These are phyloP conservation scores for Aselliscus stoliczkanus DNA, from an alignment of 2,797 vertebrate genomes.

Conservation along the genomic window DNA sequence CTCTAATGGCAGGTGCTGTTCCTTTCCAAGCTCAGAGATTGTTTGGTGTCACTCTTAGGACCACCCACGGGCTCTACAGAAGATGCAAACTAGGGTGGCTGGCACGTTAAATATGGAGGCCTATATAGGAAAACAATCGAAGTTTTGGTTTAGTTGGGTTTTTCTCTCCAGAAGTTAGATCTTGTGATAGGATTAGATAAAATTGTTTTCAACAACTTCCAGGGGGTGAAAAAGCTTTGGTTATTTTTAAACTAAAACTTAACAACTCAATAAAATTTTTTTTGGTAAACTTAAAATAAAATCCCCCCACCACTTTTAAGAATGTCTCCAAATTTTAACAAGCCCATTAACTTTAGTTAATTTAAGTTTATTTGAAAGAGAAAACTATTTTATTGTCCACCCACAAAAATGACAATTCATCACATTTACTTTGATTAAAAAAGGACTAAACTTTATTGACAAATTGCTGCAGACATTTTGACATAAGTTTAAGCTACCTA, in stretches of 20 bases:
- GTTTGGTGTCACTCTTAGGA: conserved; percentile 7
- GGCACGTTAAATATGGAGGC: conserved; percentile 38
- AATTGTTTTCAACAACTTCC: conserved; percentile 79
- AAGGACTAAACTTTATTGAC: conserved; percentile 99
- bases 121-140: conserved; percentile 36
- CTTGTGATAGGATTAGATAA: conserved; percentile 50
- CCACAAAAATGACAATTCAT: conserved; percentile 95
- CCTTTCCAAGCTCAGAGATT: conserved; percentile 33
- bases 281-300: conserved; percentile 73
- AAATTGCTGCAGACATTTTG: conserved; percentile 98
- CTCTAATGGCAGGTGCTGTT: conserved; percentile 17
- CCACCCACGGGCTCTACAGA: conserved; percentile 14
- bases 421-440: conserved; percentile 97
- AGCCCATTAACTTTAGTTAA: conserved; percentile 90
- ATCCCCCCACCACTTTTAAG: conserved; percentile 74
- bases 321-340: conserved; percentile 80
- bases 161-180: conserved; percentile 63
- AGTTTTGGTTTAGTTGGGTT: conserved; percentile 42
- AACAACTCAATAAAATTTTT: conserved; percentile 75
- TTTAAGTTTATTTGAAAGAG: conserved; percentile 86
- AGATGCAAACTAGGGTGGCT: conserved; percentile 2
- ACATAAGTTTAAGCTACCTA: conserved; percentile 98
- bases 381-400: conserved; percentile 91
- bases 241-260: conserved; percentile 73
- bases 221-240: conserved; percentile 83